Conservation (phyloP, 2,888 invertebrate genomes). For the Alentia gelatinosa region DNA sequence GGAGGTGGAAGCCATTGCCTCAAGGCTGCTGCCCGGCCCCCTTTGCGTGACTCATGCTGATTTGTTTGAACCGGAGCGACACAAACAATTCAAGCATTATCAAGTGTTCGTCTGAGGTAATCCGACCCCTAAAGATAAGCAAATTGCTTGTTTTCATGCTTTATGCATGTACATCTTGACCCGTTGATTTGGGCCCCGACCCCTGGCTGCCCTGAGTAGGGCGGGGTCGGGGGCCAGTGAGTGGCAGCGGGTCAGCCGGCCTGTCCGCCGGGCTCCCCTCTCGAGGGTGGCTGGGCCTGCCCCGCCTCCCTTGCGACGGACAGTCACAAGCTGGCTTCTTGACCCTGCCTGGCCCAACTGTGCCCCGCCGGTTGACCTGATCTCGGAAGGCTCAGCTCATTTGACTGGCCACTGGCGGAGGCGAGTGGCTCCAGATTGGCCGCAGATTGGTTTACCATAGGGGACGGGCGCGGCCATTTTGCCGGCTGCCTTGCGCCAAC, state of each 20-base stretch:
- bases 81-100: constrained; percentile 48
- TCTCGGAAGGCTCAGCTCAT: constrained; percentile 6
- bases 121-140: constrained; percentile 36
- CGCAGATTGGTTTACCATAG: constrained; percentile 48
- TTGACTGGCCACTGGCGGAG: constrained; percentile 7
- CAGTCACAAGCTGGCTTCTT: constrained; percentile 18
- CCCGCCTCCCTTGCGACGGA: not conserved
- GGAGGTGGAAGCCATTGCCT: not conserved
- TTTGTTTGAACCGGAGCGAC: constrained; percentile 14
- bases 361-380: constrained; percentile 33
- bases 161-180: constrained; percentile 50
- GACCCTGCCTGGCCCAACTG: not conserved
- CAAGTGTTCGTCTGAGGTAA: constrained; percentile 46
- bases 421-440: constrained; percentile 15
- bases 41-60: not conserved
- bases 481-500: not conserved
- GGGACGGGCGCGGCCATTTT: not conserved
- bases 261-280: not conserved
- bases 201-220: not conserved
- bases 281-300: not conserved
- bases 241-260: constrained; percentile 6
- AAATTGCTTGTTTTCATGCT: constrained; percentile 51
- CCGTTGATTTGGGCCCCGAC: constrained; percentile 17
- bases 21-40: not conserved
- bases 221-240: not conserved